Base-by-base conservation (phyloP, 1,140 invertebrate genomes). In the Hylaeus anthracinus region DNA sequence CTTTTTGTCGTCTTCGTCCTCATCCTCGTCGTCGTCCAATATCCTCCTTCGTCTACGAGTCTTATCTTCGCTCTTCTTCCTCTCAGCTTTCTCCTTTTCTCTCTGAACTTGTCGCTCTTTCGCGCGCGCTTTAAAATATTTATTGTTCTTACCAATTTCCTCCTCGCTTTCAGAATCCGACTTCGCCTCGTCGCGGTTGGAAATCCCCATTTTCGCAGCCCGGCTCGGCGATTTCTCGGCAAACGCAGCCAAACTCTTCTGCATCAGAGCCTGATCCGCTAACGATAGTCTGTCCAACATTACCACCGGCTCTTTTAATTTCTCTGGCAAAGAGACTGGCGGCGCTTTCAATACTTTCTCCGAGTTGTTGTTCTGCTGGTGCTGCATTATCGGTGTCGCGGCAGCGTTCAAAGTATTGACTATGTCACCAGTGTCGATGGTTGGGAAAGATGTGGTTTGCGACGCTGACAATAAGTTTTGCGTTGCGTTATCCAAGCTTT, bases 181-280 rank as follows among this genome's bases (percentile, higher is more conserved):
- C 63, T 93, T 92, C 66, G 76, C 74, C 12, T 91, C 88, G 15
- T 91, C 88, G 6, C 85, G 87, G 84, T 89, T 89, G 69, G 90
- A 93, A 71, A 92, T 89, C 83, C 95, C 95, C 87, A 95, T 92
- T 87, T 95, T 95, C 82, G 94, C 95, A 37, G 95, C 95, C 71
- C 94, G 90, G 88, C 93, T 92, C 56, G 95, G 95, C 84, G 94
- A 94, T 85, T 94, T 95, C 89, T 96, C 94, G 61, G 93, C 94
- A 88, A 95, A 95, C 75, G 95, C 94, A 73, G 93, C 93, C 81
- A 96, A 87, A 90, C 94, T 96, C 85, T 94, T 94, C 80, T 95
- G 95, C 94, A 96, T 96, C 39, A 95, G 89, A 56, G 93, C 92
- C 79, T 95, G 95, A 89, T 96, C 95, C 70, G 95, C 94, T 48